These are phyloP conservation scores for Erpornis zantholeuca DNA, from an alignment of 2,113 vertebrate genomes.

Conservation along the genomic window DNA sequence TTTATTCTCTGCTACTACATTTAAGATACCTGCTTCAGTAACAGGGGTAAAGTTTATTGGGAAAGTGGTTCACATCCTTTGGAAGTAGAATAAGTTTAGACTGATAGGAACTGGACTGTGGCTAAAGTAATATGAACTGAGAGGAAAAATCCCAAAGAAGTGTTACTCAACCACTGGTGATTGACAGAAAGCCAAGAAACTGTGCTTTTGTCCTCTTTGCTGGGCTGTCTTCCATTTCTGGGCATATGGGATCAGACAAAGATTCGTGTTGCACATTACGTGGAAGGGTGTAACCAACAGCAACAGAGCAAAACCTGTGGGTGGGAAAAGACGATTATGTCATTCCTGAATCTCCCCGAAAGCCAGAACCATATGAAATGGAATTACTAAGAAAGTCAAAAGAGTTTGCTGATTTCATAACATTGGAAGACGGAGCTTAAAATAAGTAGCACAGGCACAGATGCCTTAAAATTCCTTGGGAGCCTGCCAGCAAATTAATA, in stretches of 20 bases:
- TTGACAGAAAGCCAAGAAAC: background rate
- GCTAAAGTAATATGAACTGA: background rate
- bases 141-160: background rate
- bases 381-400: slow-evolving; percentile 23
- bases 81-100: background rate
- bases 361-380: slow-evolving; percentile 32
- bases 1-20: background rate
- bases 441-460: slow-evolving; percentile 5
- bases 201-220: background rate
- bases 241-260: slow-evolving; percentile 1
- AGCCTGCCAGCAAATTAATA: slow-evolving; percentile 5
- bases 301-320: slow-evolving; percentile 5
- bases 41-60: background rate
- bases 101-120: background rate
- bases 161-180: background rate
- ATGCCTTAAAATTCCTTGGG: background rate
- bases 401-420: background rate
- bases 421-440: slow-evolving; percentile 23
- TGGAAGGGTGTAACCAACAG: background rate
- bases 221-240: slow-evolving; percentile 25
- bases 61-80: background rate
- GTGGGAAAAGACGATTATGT: background rate
- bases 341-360: slow-evolving; percentile 21
- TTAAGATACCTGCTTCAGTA: background rate
- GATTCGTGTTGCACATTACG: background rate